Base-by-base conservation (phyloP, 2,888 invertebrate species). In the Pammene fasciana region DNA sequence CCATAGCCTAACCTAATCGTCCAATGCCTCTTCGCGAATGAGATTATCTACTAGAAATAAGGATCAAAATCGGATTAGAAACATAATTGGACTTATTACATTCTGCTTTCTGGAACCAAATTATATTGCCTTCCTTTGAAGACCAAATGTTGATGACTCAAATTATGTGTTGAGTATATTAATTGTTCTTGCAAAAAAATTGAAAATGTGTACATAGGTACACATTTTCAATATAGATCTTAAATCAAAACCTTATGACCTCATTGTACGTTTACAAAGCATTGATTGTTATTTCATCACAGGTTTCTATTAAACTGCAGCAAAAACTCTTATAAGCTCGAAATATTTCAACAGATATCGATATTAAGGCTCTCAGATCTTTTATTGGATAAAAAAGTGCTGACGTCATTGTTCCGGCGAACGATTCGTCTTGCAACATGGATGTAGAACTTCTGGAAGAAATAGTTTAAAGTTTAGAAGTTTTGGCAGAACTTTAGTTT, bases 311-410 rank as follows among this genome's bases (percentile, higher is more conserved):
- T 67, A 55, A 74, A 74, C 67, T 74, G 72, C 52, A 76, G 81
- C 80, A 86, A 85, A 87, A 86, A 83, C 76, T 81, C 79, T 81
- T 79, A 83, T 82, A 83, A 78, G 83, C 77, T 80, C 75, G 80
- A 84, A 84, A 86, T 83, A 87, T 85, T 86, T 79, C 83, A 83
- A 80, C 81, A 82, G 86, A 86, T 86, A 88, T 86, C 86, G 88
- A 88, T 87, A 87, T 86, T 80, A 86, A 83, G 80, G 79, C 77
- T 76, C 76, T 75, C 78, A 82, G 86, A 83, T 82, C 74, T 84
- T 86, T 76, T 79, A 81, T 86, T 82, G 85, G 87, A 87, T 82
- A 85, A 84, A 87, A 86, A 88, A 82, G 74, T 82, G 88, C 82
- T 80, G 76, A 83, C 85, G 84, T 90, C 89, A 90, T 83, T 80